These are phyloP conservation scores for Phymanthus crucifer DNA, from an alignment of 92 coral and sea anemone species.

Conservation along the genomic window DNA sequence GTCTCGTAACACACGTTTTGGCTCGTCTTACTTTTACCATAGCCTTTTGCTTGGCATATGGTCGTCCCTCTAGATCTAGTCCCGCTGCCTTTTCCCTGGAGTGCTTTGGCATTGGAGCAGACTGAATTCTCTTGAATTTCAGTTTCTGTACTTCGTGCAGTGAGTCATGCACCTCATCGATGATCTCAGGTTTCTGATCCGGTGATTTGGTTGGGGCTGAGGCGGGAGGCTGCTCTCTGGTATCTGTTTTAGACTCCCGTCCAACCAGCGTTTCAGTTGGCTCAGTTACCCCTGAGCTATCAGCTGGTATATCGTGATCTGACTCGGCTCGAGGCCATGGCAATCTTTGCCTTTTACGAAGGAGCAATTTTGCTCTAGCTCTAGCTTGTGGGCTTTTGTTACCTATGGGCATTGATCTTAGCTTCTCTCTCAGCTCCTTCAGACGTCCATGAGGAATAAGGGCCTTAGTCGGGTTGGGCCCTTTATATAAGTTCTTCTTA, in stretches of 20 bases:
- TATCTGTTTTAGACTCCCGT: background rate
- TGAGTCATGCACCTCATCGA: background rate
- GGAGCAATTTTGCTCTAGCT: background rate
- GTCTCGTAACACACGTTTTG: background rate
- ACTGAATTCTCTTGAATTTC: background rate
- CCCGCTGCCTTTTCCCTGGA: background rate
- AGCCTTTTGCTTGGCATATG: background rate
- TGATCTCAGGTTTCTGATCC: background rate
- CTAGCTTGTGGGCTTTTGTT: constrained; percentile 15
- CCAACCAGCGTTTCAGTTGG: background rate
- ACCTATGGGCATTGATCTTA: constrained; percentile 36
- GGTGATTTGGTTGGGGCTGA: background rate
- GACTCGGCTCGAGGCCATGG: background rate
- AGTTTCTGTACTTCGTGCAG: background rate
- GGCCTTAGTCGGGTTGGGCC: constrained; percentile 65
- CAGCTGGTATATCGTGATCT: background rate
- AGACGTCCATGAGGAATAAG: constrained; percentile 47
- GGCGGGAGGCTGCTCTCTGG: background rate
- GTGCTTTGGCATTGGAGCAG: background rate
- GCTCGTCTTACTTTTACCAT: background rate
- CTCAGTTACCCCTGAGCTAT: background rate
- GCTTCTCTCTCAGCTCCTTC: constrained; percentile 29
- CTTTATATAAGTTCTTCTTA: constrained; percentile 29
- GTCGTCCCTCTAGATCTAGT: background rate
- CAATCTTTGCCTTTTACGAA: background rate